Conservation (phyloP, 2,113 vertebrate species). For the Corythornis cristatus region DNA sequence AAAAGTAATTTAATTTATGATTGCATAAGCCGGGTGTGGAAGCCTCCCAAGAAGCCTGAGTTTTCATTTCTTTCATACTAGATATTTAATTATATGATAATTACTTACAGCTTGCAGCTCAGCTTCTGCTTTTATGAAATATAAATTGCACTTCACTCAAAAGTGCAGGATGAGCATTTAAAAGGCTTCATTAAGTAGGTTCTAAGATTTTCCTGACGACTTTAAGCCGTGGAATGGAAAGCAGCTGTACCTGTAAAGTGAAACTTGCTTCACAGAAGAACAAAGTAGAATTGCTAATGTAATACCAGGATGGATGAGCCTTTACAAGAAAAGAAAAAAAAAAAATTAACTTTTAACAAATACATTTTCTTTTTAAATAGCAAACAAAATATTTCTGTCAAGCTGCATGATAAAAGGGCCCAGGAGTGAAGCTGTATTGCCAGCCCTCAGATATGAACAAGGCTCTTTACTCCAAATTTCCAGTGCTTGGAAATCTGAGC, state of each 20-base stretch:
- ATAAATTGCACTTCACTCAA: constrained; percentile 80
- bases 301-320: constrained; percentile 31
- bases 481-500: neutral
- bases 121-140: constrained; percentile 79
- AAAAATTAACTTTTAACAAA: constrained; percentile 52
- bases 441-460: neutral
- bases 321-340: constrained; percentile 47
- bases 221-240: constrained; percentile 60
- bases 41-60: constrained; percentile 66
- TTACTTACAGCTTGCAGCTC: constrained; percentile 79
- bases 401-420: neutral
- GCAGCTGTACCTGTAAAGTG: constrained; percentile 68
- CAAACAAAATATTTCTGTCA: constrained; percentile 41
- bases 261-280: constrained; percentile 48
- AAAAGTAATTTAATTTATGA: constrained; percentile 74
- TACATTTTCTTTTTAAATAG: neutral
- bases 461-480: neutral
- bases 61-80: constrained; percentile 74
- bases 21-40: constrained; percentile 69
- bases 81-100: constrained; percentile 83
- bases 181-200: constrained; percentile 75
- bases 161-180: constrained; percentile 77
- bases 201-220: constrained; percentile 71
- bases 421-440: neutral
- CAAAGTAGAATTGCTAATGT: constrained; percentile 60